These are phyloP conservation scores for Papilio polyxenes DNA, from an alignment of 1,140 invertebrate genomes.

Conservation along the genomic window DNA sequence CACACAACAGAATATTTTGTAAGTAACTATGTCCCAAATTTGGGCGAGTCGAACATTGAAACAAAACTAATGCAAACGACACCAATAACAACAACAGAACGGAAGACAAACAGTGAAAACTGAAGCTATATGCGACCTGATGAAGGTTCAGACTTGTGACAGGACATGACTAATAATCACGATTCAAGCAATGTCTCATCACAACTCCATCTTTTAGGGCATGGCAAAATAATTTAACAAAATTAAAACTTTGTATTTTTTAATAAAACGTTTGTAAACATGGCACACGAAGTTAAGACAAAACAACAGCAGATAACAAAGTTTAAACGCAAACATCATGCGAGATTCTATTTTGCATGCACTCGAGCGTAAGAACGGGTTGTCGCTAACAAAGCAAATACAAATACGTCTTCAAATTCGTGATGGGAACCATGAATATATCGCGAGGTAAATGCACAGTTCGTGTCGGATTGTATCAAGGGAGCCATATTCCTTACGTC, in stretches of 20 bases:
- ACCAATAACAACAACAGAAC: no score
- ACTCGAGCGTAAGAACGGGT: conserved; percentile 37
- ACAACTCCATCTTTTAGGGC: no score
- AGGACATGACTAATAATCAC: no score
- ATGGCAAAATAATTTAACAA: not conserved
- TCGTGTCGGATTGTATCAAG: conserved; percentile 45
- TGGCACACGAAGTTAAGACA: not conserved
- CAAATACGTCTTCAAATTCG: conserved; percentile 40
- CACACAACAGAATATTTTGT: no score
- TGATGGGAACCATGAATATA: conserved; percentile 39
- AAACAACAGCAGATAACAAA: conserved; percentile 29
- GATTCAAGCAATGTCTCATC: no score
- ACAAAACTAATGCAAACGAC: no score
- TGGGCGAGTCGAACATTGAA: no score
- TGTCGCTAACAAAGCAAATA: conserved; percentile 41
- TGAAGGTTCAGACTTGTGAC: no score
- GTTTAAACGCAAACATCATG: conserved; percentile 31
- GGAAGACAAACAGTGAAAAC: no score
- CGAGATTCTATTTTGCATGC: conserved; percentile 39
- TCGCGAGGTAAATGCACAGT: conserved; percentile 45
- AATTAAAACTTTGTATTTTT: not conserved
- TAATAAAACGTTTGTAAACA: not conserved
- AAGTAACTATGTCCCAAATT: no score
- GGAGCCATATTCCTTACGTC: conserved; percentile 22
- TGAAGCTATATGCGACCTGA: no score